A percentile compares a stretch with the other conserved stretches of the same genome.
Evolutionary conservation across 1,140 invertebrate species (phyloP).

Genomic region (Pachyrhynchus sulphureomaculatus): DNA sequence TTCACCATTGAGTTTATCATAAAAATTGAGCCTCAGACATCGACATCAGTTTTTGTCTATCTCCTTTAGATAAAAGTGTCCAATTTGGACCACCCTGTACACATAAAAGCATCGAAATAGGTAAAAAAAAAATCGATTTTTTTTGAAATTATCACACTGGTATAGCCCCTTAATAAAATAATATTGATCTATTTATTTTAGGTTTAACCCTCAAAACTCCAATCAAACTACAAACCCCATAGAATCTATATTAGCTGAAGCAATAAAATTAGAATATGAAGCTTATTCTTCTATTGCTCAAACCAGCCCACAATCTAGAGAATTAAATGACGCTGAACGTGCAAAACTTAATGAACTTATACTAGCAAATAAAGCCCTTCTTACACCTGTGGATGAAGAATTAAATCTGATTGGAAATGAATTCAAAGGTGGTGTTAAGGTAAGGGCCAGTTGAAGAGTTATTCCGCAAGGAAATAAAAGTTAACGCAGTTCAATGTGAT

Average conservation of each 20-base stretch:
- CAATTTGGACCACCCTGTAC: too few relatives aligned
- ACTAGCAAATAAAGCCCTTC: constrained; percentile 78
- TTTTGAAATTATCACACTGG: too few relatives aligned
- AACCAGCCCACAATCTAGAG: constrained; percentile 60
- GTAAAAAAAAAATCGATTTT: too few relatives aligned
- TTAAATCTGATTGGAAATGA: constrained; percentile 49
- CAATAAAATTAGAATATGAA: constrained; percentile 80
- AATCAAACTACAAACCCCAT: constrained; percentile 60
- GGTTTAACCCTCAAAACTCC: constrained; percentile 7
- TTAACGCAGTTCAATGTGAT: neutral
- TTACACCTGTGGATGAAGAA: constrained; percentile 80
- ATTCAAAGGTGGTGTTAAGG: constrained; percentile 19
- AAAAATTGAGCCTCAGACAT: too few relatives aligned
- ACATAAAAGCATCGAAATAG: too few relatives aligned
- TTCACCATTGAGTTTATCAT: too few relatives aligned
- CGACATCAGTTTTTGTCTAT: too few relatives aligned
- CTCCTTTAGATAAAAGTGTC: too few relatives aligned
- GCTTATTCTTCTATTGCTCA: constrained; percentile 63
- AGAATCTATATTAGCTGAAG: constrained; percentile 78
- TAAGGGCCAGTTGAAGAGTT: neutral
- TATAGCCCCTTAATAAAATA: neutral
- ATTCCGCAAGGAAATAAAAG: neutral
- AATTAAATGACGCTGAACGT: constrained; percentile 78
- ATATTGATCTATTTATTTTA: neutral
- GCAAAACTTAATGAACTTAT: constrained; percentile 82